Evolutionary conservation across 2,888 invertebrate genomes (phyloP).

Genomic region (Rotaria macrura): DNA sequence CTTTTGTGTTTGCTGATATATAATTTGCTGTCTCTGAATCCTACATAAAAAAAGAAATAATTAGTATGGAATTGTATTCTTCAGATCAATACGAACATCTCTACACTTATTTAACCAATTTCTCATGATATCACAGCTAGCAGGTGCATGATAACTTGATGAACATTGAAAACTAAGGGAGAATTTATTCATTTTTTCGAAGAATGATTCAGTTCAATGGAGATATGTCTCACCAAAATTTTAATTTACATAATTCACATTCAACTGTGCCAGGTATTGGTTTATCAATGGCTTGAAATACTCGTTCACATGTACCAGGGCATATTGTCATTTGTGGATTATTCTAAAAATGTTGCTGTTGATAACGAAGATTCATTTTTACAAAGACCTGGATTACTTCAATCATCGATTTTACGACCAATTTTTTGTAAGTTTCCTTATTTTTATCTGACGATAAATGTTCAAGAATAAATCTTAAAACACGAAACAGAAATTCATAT

Average conservation of each 20-base stretch:
- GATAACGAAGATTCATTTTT: background rate
- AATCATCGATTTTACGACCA: background rate
- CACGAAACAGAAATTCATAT: background rate
- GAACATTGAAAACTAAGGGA: background rate
- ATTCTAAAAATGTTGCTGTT: background rate
- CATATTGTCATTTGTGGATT: background rate
- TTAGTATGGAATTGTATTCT: background rate
- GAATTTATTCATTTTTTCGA: background rate
- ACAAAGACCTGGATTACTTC: background rate
- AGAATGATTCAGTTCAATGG: background rate
- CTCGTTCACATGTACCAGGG: background rate
- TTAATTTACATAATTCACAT: background rate
- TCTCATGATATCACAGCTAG: slow-evolving; percentile 8
- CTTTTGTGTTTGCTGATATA: background rate
- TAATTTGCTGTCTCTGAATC: background rate
- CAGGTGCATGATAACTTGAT: background rate
- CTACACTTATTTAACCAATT: slow-evolving; percentile 7
- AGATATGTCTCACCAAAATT: background rate
- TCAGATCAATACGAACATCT: background rate
- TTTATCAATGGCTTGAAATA: background rate
- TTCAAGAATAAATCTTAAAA: background rate
- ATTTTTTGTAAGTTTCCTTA: background rate
- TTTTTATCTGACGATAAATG: background rate
- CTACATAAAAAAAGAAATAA: background rate
- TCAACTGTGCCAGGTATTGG: background rate